Percentiles rank a stretch among this genome's conserved stretches.
phyloP scores from a whole-genome alignment of 2,797 vertebrate species.

The Argentina silus region DNA sequence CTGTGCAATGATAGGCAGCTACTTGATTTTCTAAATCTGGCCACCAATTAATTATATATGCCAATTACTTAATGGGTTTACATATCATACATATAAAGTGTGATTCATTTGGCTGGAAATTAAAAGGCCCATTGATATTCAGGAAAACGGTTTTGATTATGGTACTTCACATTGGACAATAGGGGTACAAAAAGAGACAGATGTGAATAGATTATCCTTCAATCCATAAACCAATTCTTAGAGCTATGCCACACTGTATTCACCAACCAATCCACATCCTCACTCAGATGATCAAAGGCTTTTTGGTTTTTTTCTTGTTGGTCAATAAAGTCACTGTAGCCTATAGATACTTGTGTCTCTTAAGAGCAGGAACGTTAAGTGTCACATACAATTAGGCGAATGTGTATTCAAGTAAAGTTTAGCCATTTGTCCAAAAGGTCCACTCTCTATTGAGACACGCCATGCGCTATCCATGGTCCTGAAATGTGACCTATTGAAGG shows the following conservation, averaged over 20 bases:
- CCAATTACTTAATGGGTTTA: no score
- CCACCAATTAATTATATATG: no score
- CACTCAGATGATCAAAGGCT: conserved; percentile 1
- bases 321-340: conserved; percentile 8
- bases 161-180: no score
- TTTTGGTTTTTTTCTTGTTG: conserved; percentile 10
- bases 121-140: no score
- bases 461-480: neutral
- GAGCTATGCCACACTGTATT: neutral
- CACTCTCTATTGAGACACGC: neutral
- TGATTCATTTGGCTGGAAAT: no score
- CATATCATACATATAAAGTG: no score
- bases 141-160: no score
- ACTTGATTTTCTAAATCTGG: no score
- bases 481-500: neutral
- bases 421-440: neutral
- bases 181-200: no score
- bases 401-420: neutral
- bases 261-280: conserved; percentile 10
- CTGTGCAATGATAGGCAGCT: no score
- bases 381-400: conserved; percentile 8
- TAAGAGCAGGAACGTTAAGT: conserved; percentile 15
- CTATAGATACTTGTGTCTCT: no score
- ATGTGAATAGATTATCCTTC: neutral
- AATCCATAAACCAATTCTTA: neutral